phyloP scores from a whole-genome alignment of 2,797 vertebrate species.

The Sebastiscus albofasciatus region DNA sequence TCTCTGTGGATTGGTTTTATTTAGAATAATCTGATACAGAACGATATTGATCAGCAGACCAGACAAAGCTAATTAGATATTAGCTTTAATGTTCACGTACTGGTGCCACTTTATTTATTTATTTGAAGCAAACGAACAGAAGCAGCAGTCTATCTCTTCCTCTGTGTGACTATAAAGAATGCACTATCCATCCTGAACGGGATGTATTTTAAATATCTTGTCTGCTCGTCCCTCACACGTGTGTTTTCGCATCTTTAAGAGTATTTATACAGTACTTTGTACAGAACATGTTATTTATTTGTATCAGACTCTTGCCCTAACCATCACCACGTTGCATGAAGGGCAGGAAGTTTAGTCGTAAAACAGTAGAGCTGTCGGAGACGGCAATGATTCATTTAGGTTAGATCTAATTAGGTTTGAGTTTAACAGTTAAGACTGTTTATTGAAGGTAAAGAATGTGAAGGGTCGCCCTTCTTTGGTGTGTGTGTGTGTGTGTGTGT shows the following conservation, averaged over 20 bases:
- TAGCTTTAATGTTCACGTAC: conserved; percentile 50
- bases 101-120: conserved; percentile 70
- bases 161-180: conserved; percentile 48
- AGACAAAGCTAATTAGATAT: conserved; percentile 30
- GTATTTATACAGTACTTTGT: conserved; percentile 62
- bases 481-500: not conserved
- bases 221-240: conserved; percentile 27
- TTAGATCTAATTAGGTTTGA: conserved; percentile 24
- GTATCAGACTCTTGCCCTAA: conserved; percentile 8
- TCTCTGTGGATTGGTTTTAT: not conserved
- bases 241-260: conserved; percentile 33
- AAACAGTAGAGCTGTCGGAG: conserved; percentile 26
- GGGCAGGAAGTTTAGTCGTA: conserved; percentile 6
- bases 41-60: not conserved
- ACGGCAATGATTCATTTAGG: not conserved
- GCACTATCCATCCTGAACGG: conserved; percentile 56
- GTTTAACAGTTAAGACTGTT: not conserved
- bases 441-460: conserved; percentile 23
- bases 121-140: conserved; percentile 30
- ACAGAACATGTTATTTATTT: conserved; percentile 63
- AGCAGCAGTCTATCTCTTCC: conserved; percentile 40
- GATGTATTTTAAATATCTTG: conserved; percentile 28
- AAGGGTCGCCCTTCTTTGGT: not conserved
- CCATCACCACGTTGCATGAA: conserved; percentile 31
- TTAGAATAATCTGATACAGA: conserved; percentile 11